Evolutionary conservation across 64 coral and sea anemone genomes (phyloP).

Genomic region (Dendronephthya gigantea): DNA sequence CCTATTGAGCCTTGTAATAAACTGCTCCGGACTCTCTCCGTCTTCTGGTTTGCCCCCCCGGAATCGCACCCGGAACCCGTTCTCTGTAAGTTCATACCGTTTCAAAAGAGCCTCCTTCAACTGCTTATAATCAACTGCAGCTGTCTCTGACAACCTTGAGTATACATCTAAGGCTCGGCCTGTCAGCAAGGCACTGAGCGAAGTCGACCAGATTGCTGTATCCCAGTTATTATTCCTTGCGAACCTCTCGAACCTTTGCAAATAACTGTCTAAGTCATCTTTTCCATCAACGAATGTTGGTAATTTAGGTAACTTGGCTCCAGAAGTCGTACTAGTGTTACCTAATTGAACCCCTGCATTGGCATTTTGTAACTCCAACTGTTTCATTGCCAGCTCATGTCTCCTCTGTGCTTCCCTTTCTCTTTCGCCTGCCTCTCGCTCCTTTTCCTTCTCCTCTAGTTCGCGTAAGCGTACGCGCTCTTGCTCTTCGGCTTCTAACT

Average conservation of each 20-base stretch:
- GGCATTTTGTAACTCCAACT: not conserved
- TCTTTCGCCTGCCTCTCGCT: not conserved
- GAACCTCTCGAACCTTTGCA: not conserved
- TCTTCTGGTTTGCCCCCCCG: not conserved
- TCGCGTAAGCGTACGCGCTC: not conserved
- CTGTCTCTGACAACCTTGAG: slow-evolving; percentile 22
- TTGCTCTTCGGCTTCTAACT: not conserved
- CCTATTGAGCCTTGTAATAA: slow-evolving; percentile 15
- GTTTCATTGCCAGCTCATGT: not conserved
- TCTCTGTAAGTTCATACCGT: slow-evolving; percentile 22
- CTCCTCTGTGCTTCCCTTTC: not conserved
- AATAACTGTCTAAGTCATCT: slow-evolving; percentile 4
- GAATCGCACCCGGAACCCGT: slow-evolving; percentile 39
- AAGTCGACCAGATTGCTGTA: slow-evolving; percentile 6
- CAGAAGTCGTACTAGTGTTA: too few species aligned
- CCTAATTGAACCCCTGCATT: not conserved
- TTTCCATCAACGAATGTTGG: slow-evolving; percentile 22
- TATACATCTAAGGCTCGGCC: slow-evolving; percentile 45
- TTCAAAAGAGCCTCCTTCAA: slow-evolving; percentile 31
- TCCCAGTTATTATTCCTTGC: slow-evolving; percentile 18
- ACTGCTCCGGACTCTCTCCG: slow-evolving; percentile 40
- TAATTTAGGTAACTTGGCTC: not conserved
- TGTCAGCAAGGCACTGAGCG: slow-evolving; percentile 35
- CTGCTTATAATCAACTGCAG: not conserved
- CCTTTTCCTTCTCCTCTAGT: not conserved